Conservation (phyloP, 2,888 invertebrate genomes). For the Endotricha flammealis region DNA sequence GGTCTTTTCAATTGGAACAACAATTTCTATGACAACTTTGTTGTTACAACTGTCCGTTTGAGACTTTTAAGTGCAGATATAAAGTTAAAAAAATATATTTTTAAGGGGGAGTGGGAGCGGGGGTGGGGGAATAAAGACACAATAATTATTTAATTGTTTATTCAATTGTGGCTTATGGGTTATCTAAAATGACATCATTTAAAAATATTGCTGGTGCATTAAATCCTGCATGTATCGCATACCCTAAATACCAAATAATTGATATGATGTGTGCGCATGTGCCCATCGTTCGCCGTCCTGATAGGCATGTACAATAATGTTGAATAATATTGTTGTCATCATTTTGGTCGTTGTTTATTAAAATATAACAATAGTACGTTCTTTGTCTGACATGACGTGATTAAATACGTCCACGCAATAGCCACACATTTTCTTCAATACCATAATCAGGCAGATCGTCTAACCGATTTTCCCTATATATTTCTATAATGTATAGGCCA, state of each 20-base stretch:
- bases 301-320: constrained; percentile 14
- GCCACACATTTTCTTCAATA: background rate
- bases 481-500: constrained; percentile 9
- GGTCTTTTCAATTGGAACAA: background rate
- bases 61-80: background rate
- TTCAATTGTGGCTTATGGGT: too few relatives aligned
- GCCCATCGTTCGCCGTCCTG: constrained; percentile 13
- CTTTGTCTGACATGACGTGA: constrained; percentile 4
- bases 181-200: constrained; percentile 5
- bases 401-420: background rate
- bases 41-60: background rate
- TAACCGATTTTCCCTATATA: constrained; percentile 9
- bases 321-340: constrained; percentile 10
- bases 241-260: constrained; percentile 13
- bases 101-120: too few relatives aligned
- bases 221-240: constrained; percentile 9
- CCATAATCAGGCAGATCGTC: constrained; percentile 9
- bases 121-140: too few relatives aligned
- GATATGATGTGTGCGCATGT: constrained; percentile 13
- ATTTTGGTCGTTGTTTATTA: constrained; percentile 11
- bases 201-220: constrained; percentile 3
- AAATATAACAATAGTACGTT: constrained; percentile 9
- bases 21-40: background rate
- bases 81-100: too few relatives aligned
- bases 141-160: too few relatives aligned